These are phyloP conservation scores for Quadroppia sp. DNA, from an alignment of 2,888 invertebrate genomes.

Conservation along the genomic window DNA sequence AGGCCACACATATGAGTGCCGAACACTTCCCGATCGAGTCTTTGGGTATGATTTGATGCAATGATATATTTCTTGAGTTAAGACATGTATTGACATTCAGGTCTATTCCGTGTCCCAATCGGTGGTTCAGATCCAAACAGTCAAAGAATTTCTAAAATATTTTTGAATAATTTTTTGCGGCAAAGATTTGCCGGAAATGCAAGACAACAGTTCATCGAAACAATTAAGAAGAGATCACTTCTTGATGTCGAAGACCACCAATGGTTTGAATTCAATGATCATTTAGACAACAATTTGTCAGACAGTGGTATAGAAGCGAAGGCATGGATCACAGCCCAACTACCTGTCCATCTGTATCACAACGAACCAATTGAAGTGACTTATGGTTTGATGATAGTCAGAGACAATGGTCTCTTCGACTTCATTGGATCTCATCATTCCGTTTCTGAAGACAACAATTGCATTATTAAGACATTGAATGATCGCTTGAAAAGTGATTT, in stretches of 20 bases:
- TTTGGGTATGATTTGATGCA: not conserved
- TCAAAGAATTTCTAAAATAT: not conserved
- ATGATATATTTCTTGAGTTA: no score
- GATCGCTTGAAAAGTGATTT: not conserved
- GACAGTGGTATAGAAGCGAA: no score
- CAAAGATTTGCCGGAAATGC: constrained; percentile 12
- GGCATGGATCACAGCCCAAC: not conserved
- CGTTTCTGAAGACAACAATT: not conserved
- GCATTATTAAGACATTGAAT: not conserved
- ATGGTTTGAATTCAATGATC: not conserved
- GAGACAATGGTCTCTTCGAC: constrained; percentile 21
- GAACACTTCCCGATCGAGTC: constrained; percentile 11
- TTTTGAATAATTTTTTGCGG: constrained; percentile 2
- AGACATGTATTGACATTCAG: not conserved
- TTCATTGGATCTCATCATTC: not conserved
- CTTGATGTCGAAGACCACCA: not conserved
- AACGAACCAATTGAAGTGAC: not conserved
- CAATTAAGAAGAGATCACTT: not conserved
- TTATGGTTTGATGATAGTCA: constrained; percentile 10
- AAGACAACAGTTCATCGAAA: constrained; percentile 4
- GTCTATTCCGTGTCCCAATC: constrained; percentile 7
- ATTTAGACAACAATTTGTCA: no score
- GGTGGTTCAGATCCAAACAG: constrained; percentile 6
- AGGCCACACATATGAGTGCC: constrained; percentile 3
- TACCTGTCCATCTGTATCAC: not conserved